Base-by-base conservation (phyloP, 1,140 invertebrate genomes). In the Neodiprion fabricii region DNA sequence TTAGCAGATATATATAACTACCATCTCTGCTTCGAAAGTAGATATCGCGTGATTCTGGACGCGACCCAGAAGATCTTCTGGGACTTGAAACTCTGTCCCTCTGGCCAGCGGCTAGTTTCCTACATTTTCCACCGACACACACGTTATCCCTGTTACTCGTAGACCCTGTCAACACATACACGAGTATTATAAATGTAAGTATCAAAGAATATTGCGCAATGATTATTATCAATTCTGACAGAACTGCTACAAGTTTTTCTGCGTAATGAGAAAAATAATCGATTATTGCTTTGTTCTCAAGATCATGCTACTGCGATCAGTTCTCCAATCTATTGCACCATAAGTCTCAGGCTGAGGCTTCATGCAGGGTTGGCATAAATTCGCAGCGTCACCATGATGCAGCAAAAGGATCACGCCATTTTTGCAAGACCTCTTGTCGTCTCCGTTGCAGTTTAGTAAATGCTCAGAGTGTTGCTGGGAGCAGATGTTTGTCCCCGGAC, bases 331-430 rank as follows among this genome's bases (percentile, higher is more conserved):
- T 40, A 40, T 40, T 5, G 28, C 53, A 61, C 53, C 53, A 8
- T 61, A n/a, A n/a, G 53, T 61, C 53, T 40, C 11, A 61, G 11
- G 11, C n/a, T n/a, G 53, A 61, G 1, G 53, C 53, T 61, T 11
- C 53, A n/a, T n/a, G n/a, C 53, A 61, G n/a, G 53, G 53, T 61
- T 61, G 11, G 23, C 69, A 70, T 17, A 73, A 48, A 21, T 75
- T 78, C 9, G 72, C 74, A 1, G 76, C 73, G 28, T 81, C 78
- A 28, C 67, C 67, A 14, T 84, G 79, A 72, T 80, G 80, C 17
- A 84, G 77, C 9, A 84, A 72, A 53, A 84, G 78, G 0, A 80
- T 4, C 77, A 79, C 79, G 23, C 74, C 81, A 47, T 72, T 75
- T 47, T 77, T 70, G 1, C 48, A 48, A 1, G 74, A 67, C n/a